Percentiles rank a stretch among this genome's conserved stretches.
These are phyloP conservation scores for Pelusios castaneus DNA, from an alignment of 2,113 vertebrate genomes.

Conservation along the genomic window DNA sequence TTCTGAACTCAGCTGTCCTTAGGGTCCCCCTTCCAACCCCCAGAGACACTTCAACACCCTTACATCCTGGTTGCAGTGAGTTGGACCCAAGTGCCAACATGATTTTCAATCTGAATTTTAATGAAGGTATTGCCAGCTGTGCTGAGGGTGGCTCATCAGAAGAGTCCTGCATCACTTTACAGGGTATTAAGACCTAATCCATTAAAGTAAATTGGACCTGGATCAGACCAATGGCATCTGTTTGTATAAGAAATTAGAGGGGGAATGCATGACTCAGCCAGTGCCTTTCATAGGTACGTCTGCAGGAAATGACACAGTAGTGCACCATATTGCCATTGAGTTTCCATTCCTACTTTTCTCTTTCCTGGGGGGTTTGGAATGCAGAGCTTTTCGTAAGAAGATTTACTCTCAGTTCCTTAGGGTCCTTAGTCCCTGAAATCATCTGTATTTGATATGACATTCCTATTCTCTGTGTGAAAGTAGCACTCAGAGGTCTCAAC, in stretches of 20 bases:
- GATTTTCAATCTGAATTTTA: not conserved
- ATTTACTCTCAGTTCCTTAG: not conserved
- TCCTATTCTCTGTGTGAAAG: not conserved
- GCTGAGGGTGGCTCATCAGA: not conserved
- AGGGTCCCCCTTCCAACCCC: not conserved
- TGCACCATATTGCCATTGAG: not conserved
- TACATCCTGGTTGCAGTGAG: not conserved
- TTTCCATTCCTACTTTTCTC: not conserved
- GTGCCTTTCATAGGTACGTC: not conserved
- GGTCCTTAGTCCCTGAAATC: accelerated
- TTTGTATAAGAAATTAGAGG: not conserved
- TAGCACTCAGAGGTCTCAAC: not conserved
- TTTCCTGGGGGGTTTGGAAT: not conserved
- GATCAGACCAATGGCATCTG: not conserved
- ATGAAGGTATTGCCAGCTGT: not conserved
- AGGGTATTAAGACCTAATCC: not conserved
- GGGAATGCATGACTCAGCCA: not conserved
- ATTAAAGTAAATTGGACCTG: not conserved
- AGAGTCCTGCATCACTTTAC: not conserved
- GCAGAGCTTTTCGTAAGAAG: not conserved
- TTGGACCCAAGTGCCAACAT: not conserved
- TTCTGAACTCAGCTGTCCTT: not conserved
- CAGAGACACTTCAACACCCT: not conserved
- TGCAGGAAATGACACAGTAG: not conserved
- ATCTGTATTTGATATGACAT: accelerated